These are phyloP conservation scores for Capromys pilorides DNA, from an alignment of 2,797 vertebrate genomes.

Conservation along the genomic window DNA sequence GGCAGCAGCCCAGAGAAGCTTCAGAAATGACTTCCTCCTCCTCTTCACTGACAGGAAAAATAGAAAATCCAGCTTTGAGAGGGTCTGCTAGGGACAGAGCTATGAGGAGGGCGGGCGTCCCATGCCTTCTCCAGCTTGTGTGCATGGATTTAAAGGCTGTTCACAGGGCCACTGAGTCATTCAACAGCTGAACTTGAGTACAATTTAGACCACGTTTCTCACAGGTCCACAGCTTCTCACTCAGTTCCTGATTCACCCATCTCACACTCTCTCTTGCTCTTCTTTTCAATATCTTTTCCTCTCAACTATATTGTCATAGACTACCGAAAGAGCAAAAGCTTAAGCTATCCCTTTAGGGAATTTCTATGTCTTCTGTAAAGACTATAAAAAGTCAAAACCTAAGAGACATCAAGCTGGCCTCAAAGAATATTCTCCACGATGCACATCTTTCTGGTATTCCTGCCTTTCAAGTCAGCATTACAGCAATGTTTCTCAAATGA, in stretches of 20 bases:
- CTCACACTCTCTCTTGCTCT: neutral
- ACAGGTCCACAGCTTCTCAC: neutral
- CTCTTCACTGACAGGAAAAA: neutral
- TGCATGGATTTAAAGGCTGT: neutral
- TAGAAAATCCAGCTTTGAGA: neutral
- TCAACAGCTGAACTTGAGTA: neutral
- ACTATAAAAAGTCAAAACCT: slow-evolving; percentile 18
- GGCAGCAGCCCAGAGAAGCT: neutral
- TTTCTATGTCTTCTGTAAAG: slow-evolving; percentile 2
- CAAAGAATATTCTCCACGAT: slow-evolving; percentile 16
- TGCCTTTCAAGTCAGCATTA: neutral
- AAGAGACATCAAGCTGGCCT: neutral
- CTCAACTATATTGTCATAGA: neutral
- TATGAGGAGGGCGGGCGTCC: no score
- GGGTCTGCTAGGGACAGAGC: neutral
- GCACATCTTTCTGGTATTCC: slow-evolving; percentile 21
- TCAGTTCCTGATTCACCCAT: neutral
- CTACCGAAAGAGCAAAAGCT: neutral
- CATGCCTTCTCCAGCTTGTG: neutral
- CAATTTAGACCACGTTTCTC: neutral
- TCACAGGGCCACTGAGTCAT: neutral
- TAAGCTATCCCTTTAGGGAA: neutral
- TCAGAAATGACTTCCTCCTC: neutral
- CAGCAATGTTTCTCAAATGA: neutral
- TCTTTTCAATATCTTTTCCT: neutral